Evolutionary conservation across 2,113 vertebrate genomes (phyloP).

Genomic region (Chlorocebus sabaeus): DNA sequence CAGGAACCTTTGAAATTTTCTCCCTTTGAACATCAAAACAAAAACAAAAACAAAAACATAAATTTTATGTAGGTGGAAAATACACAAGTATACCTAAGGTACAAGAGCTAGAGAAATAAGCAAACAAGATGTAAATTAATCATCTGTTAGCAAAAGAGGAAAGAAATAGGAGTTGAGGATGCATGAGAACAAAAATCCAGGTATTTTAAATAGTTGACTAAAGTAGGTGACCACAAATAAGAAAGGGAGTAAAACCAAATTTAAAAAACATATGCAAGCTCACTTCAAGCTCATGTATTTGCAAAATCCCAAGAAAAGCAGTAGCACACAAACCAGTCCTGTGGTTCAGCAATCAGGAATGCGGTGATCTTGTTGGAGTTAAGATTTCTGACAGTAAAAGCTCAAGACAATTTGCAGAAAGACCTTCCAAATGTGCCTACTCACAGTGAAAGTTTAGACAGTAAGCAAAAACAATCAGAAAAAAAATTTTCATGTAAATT

Average conservation of each 20-base stretch:
- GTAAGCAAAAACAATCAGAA: background rate
- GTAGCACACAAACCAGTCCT: background rate
- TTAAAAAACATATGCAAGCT: background rate
- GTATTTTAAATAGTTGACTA: background rate
- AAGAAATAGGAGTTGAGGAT: background rate
- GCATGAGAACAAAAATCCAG: background rate
- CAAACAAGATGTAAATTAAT: background rate
- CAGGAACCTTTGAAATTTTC: background rate
- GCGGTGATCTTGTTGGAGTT: background rate
- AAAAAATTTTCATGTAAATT: background rate
- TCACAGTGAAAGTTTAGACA: background rate
- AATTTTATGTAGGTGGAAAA: background rate
- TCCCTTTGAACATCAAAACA: background rate
- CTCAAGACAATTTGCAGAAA: background rate
- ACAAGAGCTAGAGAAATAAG: background rate
- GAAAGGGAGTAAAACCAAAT: background rate
- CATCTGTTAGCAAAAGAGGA: background rate
- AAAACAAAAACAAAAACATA: background rate
- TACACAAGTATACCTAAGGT: background rate
- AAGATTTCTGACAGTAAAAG: conserved; percentile 20
- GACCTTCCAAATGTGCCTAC: background rate
- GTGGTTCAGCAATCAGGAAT: background rate
- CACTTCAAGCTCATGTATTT: background rate
- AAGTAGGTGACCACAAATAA: background rate
- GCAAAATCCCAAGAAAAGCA: background rate